Conservation (phyloP, 1,140 invertebrate species). For the Listronotus bonariensis region DNA sequence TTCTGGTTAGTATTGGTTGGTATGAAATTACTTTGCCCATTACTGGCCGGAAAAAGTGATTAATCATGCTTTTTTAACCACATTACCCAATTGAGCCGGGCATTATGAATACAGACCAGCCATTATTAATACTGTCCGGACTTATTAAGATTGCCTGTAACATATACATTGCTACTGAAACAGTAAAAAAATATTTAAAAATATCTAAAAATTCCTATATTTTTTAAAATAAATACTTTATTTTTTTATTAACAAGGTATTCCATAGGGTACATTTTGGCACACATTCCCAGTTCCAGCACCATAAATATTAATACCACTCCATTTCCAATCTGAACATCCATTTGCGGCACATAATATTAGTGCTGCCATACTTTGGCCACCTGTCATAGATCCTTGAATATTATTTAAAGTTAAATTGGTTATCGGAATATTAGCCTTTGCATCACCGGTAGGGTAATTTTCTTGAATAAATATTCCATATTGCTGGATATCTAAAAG, state of each 20-base stretch:
- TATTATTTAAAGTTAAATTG: constrained; percentile 23
- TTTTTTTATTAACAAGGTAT: constrained; percentile 19
- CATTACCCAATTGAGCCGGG: no score
- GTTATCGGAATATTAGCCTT: constrained; percentile 27
- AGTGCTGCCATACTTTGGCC: constrained; percentile 13
- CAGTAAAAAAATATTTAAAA: no score
- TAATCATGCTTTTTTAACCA: no score
- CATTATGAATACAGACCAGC: no score
- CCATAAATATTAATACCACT: constrained; percentile 23
- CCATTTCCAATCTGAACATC: constrained; percentile 29
- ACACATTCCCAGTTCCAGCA: constrained; percentile 1
- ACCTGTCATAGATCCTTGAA: constrained; percentile 23
- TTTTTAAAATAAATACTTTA: no score
- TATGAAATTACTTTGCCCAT: no score
- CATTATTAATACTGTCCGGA: no score
- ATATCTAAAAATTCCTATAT: no score
- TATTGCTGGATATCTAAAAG: constrained; percentile 18
- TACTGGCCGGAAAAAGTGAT: no score
- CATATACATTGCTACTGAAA: no score
- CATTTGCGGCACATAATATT: constrained; percentile 23
- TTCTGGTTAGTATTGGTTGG: no score
- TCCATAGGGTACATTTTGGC: constrained; percentile 24
- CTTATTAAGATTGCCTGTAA: no score
- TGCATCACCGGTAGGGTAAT: constrained; percentile 26
- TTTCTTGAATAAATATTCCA: constrained; percentile 20